A percentile compares a stretch with the other conserved stretches of the same genome.
These are phyloP conservation scores for Pentalonia nigronervosa DNA, from an alignment of 1,140 invertebrate species.

Conservation along the genomic window DNA sequence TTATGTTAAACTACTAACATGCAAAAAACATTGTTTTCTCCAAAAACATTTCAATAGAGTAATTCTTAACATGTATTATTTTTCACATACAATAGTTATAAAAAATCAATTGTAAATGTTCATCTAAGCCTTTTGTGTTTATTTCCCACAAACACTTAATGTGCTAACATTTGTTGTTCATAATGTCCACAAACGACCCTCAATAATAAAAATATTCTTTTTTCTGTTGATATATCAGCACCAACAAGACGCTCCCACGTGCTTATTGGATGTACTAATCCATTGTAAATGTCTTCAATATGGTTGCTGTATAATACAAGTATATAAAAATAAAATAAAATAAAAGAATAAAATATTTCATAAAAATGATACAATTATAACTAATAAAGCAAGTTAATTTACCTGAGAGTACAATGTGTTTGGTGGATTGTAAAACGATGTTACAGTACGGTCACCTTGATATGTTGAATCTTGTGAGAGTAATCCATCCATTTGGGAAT, in stretches of 20 bases:
- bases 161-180: conserved; percentile 3
- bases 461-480: conserved; percentile 95
- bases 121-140: conserved; percentile 6
- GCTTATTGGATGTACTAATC: conserved; percentile 34
- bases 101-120: conserved; percentile 49
- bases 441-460: conserved; percentile 75
- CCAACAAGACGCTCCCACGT: conserved; percentile 50
- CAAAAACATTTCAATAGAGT: not conserved
- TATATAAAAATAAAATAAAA: no score
- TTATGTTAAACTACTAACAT: conserved; percentile 13
- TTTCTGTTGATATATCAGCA: conserved; percentile 45
- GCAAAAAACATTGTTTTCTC: conserved; percentile 26
- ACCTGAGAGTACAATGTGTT: conserved; percentile 70
- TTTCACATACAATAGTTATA: conserved; percentile 39
- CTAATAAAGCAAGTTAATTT: not conserved
- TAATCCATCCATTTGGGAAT: conserved; percentile 92
- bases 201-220: conserved; percentile 51
- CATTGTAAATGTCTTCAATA: conserved; percentile 44
- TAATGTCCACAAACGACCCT: conserved; percentile 4
- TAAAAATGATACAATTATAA: not conserved
- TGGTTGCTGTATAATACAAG: not conserved
- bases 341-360: not conserved
- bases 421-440: conserved; percentile 69
- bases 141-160: conserved; percentile 25
- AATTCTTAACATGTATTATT: conserved; percentile 33